phyloP scores from a whole-genome alignment of 2,888 invertebrate species.

The Azorinus chamasolen region DNA sequence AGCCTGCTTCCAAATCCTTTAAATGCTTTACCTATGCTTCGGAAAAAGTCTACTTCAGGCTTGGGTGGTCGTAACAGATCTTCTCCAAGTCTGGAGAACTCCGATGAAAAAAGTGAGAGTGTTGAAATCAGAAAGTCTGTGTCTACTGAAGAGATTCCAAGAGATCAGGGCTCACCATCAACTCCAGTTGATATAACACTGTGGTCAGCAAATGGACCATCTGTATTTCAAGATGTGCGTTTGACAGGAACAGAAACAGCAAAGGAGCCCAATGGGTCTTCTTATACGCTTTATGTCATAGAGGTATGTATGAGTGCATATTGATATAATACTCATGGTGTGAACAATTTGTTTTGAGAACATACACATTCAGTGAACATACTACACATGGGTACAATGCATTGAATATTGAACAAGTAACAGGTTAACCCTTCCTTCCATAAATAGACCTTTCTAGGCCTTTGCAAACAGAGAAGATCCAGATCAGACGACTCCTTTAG shows the following conservation, averaged over 20 bases:
- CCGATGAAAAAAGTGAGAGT: background rate
- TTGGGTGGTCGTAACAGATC: slow-evolving; percentile 5
- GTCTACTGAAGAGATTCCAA: background rate
- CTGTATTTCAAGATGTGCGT: slow-evolving; percentile 62
- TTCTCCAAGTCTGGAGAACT: background rate
- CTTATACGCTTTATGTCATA: slow-evolving; percentile 77
- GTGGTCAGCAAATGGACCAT: background rate
- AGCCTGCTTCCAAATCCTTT: background rate
- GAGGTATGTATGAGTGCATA: slow-evolving; percentile 67
- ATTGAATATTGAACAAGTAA: too few species aligned
- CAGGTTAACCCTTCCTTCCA: too few species aligned
- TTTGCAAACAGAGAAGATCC: too few species aligned
- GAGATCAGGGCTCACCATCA: background rate
- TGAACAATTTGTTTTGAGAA: too few species aligned
- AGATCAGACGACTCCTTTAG: too few species aligned
- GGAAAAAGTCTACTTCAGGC: background rate
- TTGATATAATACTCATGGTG: background rate
- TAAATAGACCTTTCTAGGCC: too few species aligned
- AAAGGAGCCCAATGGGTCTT: slow-evolving; percentile 69
- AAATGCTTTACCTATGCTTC: background rate
- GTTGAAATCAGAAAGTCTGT: background rate
- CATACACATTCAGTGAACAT: too few species aligned
- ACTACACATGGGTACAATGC: too few species aligned
- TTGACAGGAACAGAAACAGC: slow-evolving; percentile 71
- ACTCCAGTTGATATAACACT: background rate